Evolutionary conservation across 1,140 invertebrate species (phyloP), one percentile per base, ranked within the genome.

Genomic region (Thaumetopoea pityocampa): DNA sequence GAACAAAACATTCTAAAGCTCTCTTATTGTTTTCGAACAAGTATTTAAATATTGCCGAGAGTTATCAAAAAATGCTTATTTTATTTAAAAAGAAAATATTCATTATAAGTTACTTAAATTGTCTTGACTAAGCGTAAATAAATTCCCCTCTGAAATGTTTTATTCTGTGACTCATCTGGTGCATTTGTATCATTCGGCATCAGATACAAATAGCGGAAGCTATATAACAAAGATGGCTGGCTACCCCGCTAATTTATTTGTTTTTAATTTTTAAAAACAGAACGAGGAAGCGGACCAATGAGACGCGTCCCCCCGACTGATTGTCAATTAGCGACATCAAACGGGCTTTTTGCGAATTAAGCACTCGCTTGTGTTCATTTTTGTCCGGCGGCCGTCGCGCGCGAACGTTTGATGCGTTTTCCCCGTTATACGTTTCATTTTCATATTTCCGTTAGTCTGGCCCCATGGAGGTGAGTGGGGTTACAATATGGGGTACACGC

Each of bases 341-440:
- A 80, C 76, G 79, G 77, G 74, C 79, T 83, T 80, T 83, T 83
- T 83, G 79, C 79, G 79, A 83, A 83, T 83, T 83, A 83, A 83
- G 67, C 76, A 72, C 43, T 47, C 61, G 74, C 70, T 74, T 70
- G 64, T 72, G 63, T 80, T 82, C 73, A 76, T 70, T 82, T 80
- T 83, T 80, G 72, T 77, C 67, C 74, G 45, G 54, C 59, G 41
- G 46, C 36, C 59, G 63, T 55, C 64, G 61, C 53, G 63, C 51
- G 60, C 62, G 60, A 63, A 59, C 64, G 67, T 53, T 57, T 68
- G 62, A 76, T 76, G 66, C 67, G 74, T 79, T 81, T 77, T 78
- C 76, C 69, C 77, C 64, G 76, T 76, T 67, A 64, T 66, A 60
- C 61, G 63, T 78, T 76, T 74, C 74, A 77, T 82, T 82, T 78